These are phyloP conservation scores for Pseudorectes ferrugineus DNA, from an alignment of 2,113 vertebrate genomes.

Conservation along the genomic window DNA sequence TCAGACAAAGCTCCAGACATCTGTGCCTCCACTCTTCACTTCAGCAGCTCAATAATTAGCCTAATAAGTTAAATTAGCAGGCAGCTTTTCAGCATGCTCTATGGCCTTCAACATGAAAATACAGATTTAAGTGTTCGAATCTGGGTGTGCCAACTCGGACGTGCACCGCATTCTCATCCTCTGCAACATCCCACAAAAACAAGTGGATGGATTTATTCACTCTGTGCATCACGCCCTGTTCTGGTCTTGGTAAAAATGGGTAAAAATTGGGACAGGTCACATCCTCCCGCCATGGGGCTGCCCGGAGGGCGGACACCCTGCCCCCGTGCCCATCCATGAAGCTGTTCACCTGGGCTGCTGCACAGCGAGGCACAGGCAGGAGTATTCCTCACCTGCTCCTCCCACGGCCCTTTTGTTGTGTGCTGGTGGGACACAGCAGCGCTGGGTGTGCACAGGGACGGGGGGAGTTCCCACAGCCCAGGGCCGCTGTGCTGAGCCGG, in stretches of 20 bases:
- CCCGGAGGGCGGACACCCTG: fast-evolving
- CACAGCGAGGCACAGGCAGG: neutral
- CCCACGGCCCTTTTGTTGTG: too few relatives aligned
- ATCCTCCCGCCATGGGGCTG: fast-evolving
- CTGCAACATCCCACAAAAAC: neutral
- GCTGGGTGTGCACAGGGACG: fast-evolving
- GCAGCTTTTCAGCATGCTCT: neutral
- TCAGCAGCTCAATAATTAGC: neutral
- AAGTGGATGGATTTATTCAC: fast-evolving
- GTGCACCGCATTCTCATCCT: fast-evolving
- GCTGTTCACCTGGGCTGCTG: neutral
- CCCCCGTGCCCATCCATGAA: too few relatives aligned
- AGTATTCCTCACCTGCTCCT: fast-evolving
- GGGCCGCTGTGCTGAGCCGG: neutral
- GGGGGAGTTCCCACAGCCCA: neutral
- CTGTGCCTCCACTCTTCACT: neutral
- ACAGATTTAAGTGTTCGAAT: neutral
- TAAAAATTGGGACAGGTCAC: neutral
- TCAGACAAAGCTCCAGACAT: neutral
- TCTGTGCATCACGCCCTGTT: neutral
- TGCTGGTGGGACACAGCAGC: fast-evolving
- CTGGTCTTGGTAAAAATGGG: neutral
- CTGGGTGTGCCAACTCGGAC: neutral
- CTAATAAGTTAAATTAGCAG: neutral
- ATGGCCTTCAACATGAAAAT: neutral